Percentiles rank a stretch among this genome's conserved stretches.
Evolutionary conservation across 2,888 invertebrate species (phyloP).

Genomic region (Branchipolynoe longqiensis): DNA sequence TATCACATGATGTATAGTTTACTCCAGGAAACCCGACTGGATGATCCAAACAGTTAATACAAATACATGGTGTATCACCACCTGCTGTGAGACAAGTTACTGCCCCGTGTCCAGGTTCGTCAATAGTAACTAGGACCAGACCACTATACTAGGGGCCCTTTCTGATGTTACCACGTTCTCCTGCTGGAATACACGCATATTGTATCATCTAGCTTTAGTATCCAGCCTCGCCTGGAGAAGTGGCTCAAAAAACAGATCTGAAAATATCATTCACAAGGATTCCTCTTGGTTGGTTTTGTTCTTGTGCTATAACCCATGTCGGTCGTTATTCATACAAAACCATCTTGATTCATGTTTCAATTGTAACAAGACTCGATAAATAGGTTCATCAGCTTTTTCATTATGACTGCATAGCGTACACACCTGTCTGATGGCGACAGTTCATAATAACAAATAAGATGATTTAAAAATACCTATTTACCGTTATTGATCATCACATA

Average conservation of each 20-base stretch:
- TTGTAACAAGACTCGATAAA: not conserved
- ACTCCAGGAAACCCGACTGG: slow-evolving; percentile 43
- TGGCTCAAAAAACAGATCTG: not conserved
- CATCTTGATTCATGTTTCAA: not conserved
- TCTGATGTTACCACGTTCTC: too few species aligned
- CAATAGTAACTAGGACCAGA: not conserved
- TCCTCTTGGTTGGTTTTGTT: not conserved
- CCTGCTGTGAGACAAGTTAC: too few species aligned
- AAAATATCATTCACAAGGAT: slow-evolving; percentile 20
- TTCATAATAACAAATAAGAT: not conserved
- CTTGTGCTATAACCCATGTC: not conserved
- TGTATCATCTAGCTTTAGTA: not conserved
- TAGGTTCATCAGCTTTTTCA: slow-evolving; percentile 1
- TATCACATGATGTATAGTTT: slow-evolving; percentile 23
- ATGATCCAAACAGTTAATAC: slow-evolving; percentile 33
- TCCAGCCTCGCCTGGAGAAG: not conserved
- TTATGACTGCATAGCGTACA: slow-evolving; percentile 1
- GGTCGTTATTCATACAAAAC: not conserved
- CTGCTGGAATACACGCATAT: not conserved
- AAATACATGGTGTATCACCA: slow-evolving; percentile 23
- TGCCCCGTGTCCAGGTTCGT: not conserved
- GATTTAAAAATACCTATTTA: not conserved
- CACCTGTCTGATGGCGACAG: not conserved
- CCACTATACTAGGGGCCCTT: not conserved
- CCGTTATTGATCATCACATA: not conserved